Evolutionary conservation across 2,888 invertebrate species (phyloP), one percentile per base, ranked within the genome.

Genomic region (Lingula anatina): DNA sequence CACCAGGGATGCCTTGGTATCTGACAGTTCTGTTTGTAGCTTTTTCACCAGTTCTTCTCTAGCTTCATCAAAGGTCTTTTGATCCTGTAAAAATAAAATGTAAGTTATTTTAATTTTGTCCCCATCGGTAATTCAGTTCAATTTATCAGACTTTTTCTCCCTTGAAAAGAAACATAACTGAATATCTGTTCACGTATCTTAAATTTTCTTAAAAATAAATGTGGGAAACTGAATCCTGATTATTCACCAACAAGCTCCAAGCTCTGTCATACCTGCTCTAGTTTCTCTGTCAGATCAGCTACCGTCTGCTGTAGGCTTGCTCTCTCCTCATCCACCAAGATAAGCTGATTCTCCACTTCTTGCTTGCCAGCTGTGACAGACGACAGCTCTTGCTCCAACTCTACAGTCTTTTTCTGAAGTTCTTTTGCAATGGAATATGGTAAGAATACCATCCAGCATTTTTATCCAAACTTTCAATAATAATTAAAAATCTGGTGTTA

Each of bases 371-470:
- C 39, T 42, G 47, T 44, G 2, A 60, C 31, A 4, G 20, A 20
- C 20, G 49, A 42, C 28, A 50, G 53, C 27, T 55, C 54, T 2
- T 41, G 35, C 38, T 60, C 51, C 7, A 59, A 44, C n/a, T 59
- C 55, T 42, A 53, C 49, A 21, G 56, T 42, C 64, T 83, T 47
- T n/a, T 49, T 48, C 28, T 52, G 49, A 7, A 56, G 50, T 41
- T 55, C 47, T 44, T 20, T 57, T 59, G 53, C 2, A 46, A 40
- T 40, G n/a, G n/a, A n/a, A n/a, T n/a, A n/a, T n/a, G n/a, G n/a
- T n/a, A n/a, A n/a, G n/a, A n/a, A n/a, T n/a, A n/a, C n/a, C n/a
- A n/a, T n/a, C n/a, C n/a, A n/a, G n/a, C n/a, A n/a, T n/a, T n/a
- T n/a, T n/a, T n/a, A n/a, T n/a, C n/a, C n/a, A n/a, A n/a, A n/a